These are phyloP conservation scores for Margaritifera margaritifera DNA, from an alignment of 2,888 invertebrate genomes.

Conservation along the genomic window DNA sequence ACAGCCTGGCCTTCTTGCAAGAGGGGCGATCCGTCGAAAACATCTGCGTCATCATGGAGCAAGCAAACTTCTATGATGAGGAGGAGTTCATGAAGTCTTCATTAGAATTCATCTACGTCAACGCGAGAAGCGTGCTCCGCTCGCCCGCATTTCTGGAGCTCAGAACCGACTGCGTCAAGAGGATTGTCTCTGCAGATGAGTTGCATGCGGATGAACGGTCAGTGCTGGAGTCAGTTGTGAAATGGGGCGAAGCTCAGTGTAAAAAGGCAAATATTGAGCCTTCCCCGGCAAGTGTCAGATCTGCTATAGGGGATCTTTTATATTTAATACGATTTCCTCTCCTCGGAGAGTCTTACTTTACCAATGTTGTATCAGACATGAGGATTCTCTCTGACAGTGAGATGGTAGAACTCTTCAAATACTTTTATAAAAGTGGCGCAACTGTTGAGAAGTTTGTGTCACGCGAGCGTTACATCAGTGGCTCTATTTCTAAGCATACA, in stretches of 20 bases:
- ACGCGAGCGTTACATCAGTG: constrained; percentile 30
- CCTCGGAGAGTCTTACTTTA: constrained; percentile 43
- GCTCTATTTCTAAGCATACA: constrained; percentile 26
- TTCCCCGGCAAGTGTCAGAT: constrained; percentile 33
- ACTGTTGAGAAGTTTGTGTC: constrained; percentile 26
- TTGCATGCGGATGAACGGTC: constrained; percentile 45
- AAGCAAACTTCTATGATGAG: constrained; percentile 50
- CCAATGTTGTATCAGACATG: constrained; percentile 44
- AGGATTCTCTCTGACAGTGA: constrained; percentile 40
- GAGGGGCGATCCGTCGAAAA: constrained; percentile 43
- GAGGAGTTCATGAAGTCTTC: constrained; percentile 39
- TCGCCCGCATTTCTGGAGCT: constrained; percentile 40
- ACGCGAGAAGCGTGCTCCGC: constrained; percentile 39
- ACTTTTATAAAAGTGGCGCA: constrained; percentile 39
- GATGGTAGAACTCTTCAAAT: constrained; percentile 50
- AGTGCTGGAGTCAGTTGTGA: constrained; percentile 32
- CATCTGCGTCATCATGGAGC: constrained; percentile 49
- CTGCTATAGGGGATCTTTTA: constrained; percentile 36
- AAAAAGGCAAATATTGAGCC: constrained; percentile 27
- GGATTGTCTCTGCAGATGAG: constrained; percentile 39
- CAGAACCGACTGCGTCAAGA: constrained; percentile 32
- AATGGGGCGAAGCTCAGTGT: constrained; percentile 43
- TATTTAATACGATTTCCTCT: constrained; percentile 47
- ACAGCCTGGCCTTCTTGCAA: constrained; percentile 42
- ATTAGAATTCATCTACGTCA: constrained; percentile 38